These are phyloP conservation scores for Epinotia demarniana DNA, from an alignment of 2,888 invertebrate species.

Conservation along the genomic window DNA sequence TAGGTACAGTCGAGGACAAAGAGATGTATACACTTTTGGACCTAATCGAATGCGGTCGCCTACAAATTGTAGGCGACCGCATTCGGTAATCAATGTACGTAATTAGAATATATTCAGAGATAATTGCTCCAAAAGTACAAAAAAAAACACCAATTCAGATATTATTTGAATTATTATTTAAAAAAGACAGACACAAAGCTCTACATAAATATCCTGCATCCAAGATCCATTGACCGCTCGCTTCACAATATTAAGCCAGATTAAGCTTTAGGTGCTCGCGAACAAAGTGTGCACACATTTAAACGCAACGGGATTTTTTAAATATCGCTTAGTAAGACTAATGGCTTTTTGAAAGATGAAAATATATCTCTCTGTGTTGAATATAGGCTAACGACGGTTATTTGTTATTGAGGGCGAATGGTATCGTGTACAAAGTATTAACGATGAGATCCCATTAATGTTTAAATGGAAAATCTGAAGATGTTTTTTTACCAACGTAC, in stretches of 20 bases:
- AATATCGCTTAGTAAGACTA: constrained; percentile 38
- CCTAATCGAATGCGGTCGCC: too few relatives aligned
- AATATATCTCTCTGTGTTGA: constrained; percentile 26
- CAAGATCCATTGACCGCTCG: constrained; percentile 12
- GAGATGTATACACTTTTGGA: too few relatives aligned
- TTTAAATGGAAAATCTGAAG: constrained; percentile 8
- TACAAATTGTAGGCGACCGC: too few relatives aligned
- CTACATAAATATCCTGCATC: not conserved
- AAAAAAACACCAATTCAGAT: too few relatives aligned
- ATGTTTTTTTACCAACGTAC: not conserved
- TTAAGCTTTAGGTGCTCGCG: constrained; percentile 36
- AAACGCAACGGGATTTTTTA: constrained; percentile 43
- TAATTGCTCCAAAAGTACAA: too few relatives aligned
- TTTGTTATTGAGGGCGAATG: constrained; percentile 20
- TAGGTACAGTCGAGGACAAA: too few relatives aligned
- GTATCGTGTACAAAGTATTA: constrained; percentile 16
- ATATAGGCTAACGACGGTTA: constrained; percentile 31
- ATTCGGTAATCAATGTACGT: too few relatives aligned
- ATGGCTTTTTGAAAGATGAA: constrained; percentile 38
- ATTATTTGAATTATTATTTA: not conserved
- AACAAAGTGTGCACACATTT: constrained; percentile 38
- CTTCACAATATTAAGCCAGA: constrained; percentile 32
- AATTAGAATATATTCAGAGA: too few relatives aligned
- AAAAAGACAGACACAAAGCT: not conserved
- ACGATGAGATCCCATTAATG: constrained; percentile 1